phyloP scores from a whole-genome alignment of 1,140 invertebrate genomes.

The Leptinotarsa lineolata region DNA sequence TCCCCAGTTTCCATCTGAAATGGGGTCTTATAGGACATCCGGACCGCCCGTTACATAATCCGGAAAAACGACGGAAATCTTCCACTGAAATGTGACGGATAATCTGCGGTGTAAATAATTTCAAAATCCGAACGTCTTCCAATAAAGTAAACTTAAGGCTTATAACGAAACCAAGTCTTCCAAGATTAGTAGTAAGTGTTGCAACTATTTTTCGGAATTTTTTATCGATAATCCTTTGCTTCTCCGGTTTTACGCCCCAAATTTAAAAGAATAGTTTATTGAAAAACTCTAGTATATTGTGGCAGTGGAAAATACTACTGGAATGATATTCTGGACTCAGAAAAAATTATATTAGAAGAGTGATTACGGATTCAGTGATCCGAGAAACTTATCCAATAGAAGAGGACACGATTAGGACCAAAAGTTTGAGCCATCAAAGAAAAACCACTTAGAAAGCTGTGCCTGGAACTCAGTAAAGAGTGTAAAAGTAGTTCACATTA shows the following conservation, averaged over 20 bases:
- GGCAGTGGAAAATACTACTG: no score
- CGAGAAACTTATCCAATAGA: no score
- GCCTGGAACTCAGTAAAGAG: no score
- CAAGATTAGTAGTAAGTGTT: slow-evolving; percentile 34
- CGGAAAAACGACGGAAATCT: slow-evolving; percentile 18
- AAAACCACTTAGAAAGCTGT: no score
- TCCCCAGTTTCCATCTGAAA: slow-evolving; percentile 1
- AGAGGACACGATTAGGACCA: no score
- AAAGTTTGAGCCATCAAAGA: no score
- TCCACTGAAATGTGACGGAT: slow-evolving; percentile 21
- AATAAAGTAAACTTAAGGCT: slow-evolving; percentile 31
- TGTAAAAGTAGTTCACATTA: no score
- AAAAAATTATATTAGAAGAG: no score
- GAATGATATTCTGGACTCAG: no score
- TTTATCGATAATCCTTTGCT: background rate
- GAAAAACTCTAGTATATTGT: no score
- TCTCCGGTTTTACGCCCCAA: background rate
- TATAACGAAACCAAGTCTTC: slow-evolving; percentile 47
- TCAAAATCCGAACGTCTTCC: slow-evolving; percentile 57
- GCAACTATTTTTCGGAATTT: background rate
- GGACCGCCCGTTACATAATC: slow-evolving; percentile 14
- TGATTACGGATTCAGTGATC: no score
- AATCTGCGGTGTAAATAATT: slow-evolving; percentile 23
- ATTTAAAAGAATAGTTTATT: no score
- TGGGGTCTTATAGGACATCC: slow-evolving; percentile 20